A percentile compares a stretch with the other conserved stretches of the same genome.
Conservation (phyloP, 2,888 invertebrate species). For the Syritta pipiens region DNA sequence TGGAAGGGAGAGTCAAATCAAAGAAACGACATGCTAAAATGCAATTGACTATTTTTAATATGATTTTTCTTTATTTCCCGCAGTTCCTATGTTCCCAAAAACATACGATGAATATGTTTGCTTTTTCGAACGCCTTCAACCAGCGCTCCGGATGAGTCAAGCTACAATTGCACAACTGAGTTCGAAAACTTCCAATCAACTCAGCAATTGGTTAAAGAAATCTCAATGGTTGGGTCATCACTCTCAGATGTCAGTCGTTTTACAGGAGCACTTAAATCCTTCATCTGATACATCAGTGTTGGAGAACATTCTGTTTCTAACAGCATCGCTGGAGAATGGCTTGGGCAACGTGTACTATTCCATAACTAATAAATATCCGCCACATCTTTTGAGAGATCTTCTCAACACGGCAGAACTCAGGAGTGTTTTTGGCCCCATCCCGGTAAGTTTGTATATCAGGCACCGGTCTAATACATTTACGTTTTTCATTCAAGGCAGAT, state of each 20-base stretch:
- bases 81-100: slow-evolving; percentile 21
- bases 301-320: slow-evolving; percentile 72
- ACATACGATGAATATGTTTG: slow-evolving; percentile 28
- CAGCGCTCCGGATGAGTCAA: slow-evolving; percentile 9
- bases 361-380: slow-evolving; percentile 71
- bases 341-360: slow-evolving; percentile 73
- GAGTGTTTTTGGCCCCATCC: slow-evolving; percentile 75
- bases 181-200: background rate
- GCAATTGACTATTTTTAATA: background rate
- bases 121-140: slow-evolving; percentile 14
- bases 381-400: slow-evolving; percentile 80
- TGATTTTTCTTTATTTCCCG: background rate
- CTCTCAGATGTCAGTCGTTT: background rate
- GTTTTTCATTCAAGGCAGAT: too few species aligned
- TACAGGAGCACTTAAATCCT: slow-evolving; percentile 23
- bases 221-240: slow-evolving; percentile 27
- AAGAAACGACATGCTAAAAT: too few species aligned
- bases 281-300: slow-evolving; percentile 39
- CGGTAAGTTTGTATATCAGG: slow-evolving; percentile 72
- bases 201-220: background rate
- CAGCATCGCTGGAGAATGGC: slow-evolving; percentile 73
- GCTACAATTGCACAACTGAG: background rate
- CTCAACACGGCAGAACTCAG: slow-evolving; percentile 76
- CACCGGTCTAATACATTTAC: background rate
- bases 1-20: too few species aligned